Conservation (phyloP, 1,140 invertebrate species). For the Myzus persicae region DNA sequence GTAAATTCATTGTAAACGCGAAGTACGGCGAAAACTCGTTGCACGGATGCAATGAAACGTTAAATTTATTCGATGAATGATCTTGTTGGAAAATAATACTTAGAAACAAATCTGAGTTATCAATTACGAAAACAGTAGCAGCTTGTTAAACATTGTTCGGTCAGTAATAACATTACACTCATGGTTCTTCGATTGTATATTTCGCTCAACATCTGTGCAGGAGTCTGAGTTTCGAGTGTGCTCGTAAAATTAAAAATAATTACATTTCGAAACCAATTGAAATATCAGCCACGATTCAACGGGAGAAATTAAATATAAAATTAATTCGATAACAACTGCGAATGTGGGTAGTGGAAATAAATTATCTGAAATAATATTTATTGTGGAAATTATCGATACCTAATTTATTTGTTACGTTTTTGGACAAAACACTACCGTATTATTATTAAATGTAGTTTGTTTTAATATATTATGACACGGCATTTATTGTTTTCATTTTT, state of each 20-base stretch:
- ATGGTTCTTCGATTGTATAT: not conserved
- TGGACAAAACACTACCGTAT: not conserved
- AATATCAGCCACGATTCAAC: not conserved
- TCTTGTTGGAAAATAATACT: constrained; percentile 8
- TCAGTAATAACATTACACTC: not conserved
- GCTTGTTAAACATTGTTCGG: constrained; percentile 6
- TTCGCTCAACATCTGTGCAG: not conserved
- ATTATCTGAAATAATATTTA: not conserved
- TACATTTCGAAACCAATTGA: not conserved
- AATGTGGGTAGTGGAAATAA: not conserved
- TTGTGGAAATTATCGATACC: not conserved
- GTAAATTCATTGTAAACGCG: not conserved
- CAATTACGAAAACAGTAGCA: not conserved
- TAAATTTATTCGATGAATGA: constrained; percentile 12
- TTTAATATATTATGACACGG: not conserved
- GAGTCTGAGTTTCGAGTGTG: not conserved
- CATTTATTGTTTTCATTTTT: not conserved
- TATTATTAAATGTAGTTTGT: not conserved
- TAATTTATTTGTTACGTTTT: constrained; percentile 1
- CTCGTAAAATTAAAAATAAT: constrained; percentile 15
- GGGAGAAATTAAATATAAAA: not conserved
- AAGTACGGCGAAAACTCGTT: not conserved
- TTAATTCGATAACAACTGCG: not conserved
- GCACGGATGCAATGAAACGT: not conserved
- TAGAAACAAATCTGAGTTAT: not conserved